Evolutionary conservation across 2,797 vertebrate species (phyloP), one percentile per base, ranked within the genome.

Genomic region (Neostethus bicornis): DNA sequence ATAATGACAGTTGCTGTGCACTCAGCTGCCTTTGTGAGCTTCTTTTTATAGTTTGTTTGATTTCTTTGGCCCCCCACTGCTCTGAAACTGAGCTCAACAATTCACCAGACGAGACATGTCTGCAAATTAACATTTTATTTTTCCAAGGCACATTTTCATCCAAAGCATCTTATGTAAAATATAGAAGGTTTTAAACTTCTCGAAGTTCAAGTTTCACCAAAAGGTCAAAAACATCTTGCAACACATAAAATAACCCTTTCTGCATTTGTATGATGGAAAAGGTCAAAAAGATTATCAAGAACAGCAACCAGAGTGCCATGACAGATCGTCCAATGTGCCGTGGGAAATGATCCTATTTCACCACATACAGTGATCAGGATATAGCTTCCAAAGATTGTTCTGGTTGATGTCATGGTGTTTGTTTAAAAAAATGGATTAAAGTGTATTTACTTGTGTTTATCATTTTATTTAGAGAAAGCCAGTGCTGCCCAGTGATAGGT

Each of bases 1-100:
- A 61, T 54, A 58, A 32, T 58, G 25, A 67, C 13, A 17, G 29
- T 46, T 46, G 31, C 26, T 39, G 23, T 3, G 0, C 28, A 55
- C 20, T 17, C 37, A 50, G 37, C 31, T 58, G 54, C 17, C 31
- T 29, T 28, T 11, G 13, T 42, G 17, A 25, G 34, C 54, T 51
- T 35, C 32, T 60, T 74, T 63, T 55, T 48, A 55, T 52, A 42
- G 14, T 64, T 54, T 61, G 48, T 70, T 63, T 51, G 47, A 65
- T 80, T 66, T 66, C 70, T 75, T 64, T 6, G 14, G 4, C 37
- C 48, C 20, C 67, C 61, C 61, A 72, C 70, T 69, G 72, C 37
- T 77, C 48, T 17, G 20, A 59, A 60, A 49, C 47, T 9, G 5
- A 67, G 45, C 42, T 28, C 47, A 69, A 74, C 45, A 60, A 70